Evolutionary conservation across 1,140 invertebrate genomes (phyloP), one percentile per base, ranked within the genome.

Genomic region (Tetramorium simillimum): DNA sequence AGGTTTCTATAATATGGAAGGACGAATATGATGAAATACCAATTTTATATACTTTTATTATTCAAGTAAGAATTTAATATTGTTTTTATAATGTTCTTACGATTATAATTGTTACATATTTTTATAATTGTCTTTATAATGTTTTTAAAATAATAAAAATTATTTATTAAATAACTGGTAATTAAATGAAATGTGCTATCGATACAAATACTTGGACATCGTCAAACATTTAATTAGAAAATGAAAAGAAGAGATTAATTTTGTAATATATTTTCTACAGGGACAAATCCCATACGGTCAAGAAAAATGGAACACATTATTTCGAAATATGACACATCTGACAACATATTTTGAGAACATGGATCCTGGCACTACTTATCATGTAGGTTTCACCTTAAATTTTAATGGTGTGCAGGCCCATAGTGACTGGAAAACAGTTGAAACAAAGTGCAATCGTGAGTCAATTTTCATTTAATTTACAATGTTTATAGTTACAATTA

Each of bases 361-460:
- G 14, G 4, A 40, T 33, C 58, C 46, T 28, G 82, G 46, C 24
- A 14, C 10, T 21, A 33, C 0, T 65, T 85, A 85, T 78, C 0
- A 12, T 0, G 43, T 85, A 0, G 1, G 5, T 21, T 65, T 40
- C 3, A 0, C 0, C 0, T 43, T 85, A 18, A 0, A 9, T 40
- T 3, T 63, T 77, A 3, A 1, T 3, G 4, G 33, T 10, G 3
- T n/a, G 0, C 0, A 24, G 43, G 40, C 16, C 4, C n/a, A n/a
- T 24, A 62, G 33, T 4, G 3, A 12, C 16, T 62, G 18, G 76
- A 0, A 49, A 70, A 28, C 4, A 72, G 63, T 0, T 6, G 46
- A 78, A 2, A 85, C 82, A 21, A 2, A 43, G 18, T 85, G 82
- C 37, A 53, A 40, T 63, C 33, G 82, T 85, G 49, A 85, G 82